Percentiles rank a stretch among this genome's conserved stretches.
Conservation (phyloP, 1,140 invertebrate species). For the Trichonephila inaurata region DNA sequence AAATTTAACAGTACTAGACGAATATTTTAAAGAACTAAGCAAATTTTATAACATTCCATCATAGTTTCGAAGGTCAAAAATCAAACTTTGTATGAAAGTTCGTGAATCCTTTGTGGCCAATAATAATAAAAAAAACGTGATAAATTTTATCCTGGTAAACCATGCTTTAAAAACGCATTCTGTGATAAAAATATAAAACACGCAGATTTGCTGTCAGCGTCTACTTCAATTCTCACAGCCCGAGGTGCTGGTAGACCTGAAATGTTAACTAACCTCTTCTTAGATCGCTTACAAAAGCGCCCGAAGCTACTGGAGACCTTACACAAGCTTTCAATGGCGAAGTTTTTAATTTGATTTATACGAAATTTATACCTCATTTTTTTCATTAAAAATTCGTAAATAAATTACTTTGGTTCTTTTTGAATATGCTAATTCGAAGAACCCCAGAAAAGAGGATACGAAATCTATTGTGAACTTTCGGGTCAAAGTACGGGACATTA, state of each 20-base stretch:
- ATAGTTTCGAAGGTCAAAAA: too few relatives aligned
- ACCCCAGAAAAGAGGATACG: background rate
- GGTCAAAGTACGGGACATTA: slow-evolving; percentile 16
- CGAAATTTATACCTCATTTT: background rate
- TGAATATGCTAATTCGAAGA: background rate
- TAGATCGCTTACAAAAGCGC: background rate
- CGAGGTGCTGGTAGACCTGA: background rate
- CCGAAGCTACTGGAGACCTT: background rate
- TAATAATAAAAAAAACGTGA: too few relatives aligned
- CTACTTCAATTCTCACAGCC: background rate
- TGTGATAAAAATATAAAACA: background rate
- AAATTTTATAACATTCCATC: too few relatives aligned
- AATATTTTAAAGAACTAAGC: too few relatives aligned
- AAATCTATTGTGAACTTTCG: background rate
- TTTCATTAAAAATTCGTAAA: background rate
- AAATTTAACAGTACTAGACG: too few relatives aligned
- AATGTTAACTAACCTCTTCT: background rate
- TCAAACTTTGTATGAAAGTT: too few relatives aligned
- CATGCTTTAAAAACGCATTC: too few relatives aligned
- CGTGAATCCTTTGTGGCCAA: too few relatives aligned
- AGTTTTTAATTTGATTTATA: background rate
- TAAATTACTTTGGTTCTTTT: background rate
- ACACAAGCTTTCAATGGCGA: slow-evolving; percentile 28
- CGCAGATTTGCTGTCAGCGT: too few relatives aligned
- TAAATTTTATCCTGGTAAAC: too few relatives aligned